Percentiles rank a stretch among this genome's conserved stretches.
Conservation (phyloP, 2,113 vertebrate species). For the Petaurus breviceps region DNA sequence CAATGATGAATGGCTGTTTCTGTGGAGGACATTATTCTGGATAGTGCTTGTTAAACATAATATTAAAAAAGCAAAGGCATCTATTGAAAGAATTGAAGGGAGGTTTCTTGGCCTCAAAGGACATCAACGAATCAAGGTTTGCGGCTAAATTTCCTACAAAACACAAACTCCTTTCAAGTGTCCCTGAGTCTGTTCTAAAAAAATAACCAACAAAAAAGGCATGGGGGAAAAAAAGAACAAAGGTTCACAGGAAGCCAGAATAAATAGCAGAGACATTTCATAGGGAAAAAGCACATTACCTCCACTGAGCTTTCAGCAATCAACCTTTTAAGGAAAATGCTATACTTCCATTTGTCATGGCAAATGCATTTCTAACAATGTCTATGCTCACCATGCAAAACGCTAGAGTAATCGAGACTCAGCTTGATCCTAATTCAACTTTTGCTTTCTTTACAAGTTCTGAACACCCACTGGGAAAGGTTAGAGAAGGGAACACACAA, state of each 20-base stretch:
- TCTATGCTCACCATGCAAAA: constrained; percentile 66
- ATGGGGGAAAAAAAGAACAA: constrained; percentile 20
- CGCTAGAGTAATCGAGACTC: constrained; percentile 69
- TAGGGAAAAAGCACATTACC: constrained; percentile 42
- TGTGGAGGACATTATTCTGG: constrained; percentile 32
- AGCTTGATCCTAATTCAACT: constrained; percentile 77
- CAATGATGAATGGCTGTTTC: constrained; percentile 37
- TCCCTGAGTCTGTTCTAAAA: constrained; percentile 22
- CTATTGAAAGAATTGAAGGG: constrained; percentile 50
- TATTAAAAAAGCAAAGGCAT: constrained; percentile 48
- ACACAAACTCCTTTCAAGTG: constrained; percentile 52
- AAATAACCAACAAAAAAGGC: not conserved
- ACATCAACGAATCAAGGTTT: constrained; percentile 55
- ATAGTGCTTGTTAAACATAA: constrained; percentile 40
- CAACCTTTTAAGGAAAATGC: constrained; percentile 65
- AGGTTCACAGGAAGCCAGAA: constrained; percentile 57
- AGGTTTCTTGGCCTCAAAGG: constrained; percentile 51
- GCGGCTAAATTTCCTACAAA: constrained; percentile 49
- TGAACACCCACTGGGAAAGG: constrained; percentile 51
- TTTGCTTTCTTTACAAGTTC: constrained; percentile 73
- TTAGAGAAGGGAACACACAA: constrained; percentile 64
- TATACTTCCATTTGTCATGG: constrained; percentile 39
- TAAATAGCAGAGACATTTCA: constrained; percentile 51
- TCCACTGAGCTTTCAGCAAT: constrained; percentile 64
- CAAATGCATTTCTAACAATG: constrained; percentile 62